Base-by-base conservation (phyloP, 2,888 invertebrate species). In the Pogonocherus hispidulus region DNA sequence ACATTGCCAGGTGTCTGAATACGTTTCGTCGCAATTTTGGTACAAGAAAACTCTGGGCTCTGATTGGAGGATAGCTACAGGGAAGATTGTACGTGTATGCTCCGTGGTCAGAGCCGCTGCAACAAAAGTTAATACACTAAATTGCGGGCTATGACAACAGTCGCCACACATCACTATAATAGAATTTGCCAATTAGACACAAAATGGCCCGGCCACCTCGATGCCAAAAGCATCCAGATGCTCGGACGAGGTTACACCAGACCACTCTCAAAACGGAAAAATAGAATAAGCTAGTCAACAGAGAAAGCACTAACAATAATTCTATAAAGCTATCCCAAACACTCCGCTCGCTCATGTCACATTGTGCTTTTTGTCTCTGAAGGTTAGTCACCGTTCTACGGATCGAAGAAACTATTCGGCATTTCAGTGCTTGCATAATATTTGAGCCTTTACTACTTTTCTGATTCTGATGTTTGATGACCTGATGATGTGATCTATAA, bases 101-200 rank as follows among this genome's bases (percentile, higher is more conserved):
- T 84, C 84, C 84, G 83, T 84, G 79, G 84, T 84, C 85, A 85
- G 83, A 85, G 86, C 85, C 84, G 85, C 84, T 85, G 85, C 84
- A 85, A 85, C 84, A 85, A 84, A 85, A 84, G 78, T 77, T 76
- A 76, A 78, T 74, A 80, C 79, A 83, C 78, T 81, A 72, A 69
- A 76, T 81, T 81, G 81, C 82, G 81, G 85, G 84, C 85, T 84
- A 80, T 84, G 85, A 85, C 85, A 81, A 84, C 84, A 85, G 84
- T 82, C 81, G 82, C 81, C 82, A 83, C 84, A 85, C 83, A 83
- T 82, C 83, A 76, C 78, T 84, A 84, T 81, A 84, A 83, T 81
- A 84, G 80, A 81, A 79, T 69, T 41, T 81, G 84, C 84, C 84
- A 84, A 83, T 84, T 83, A 82, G 79, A 80, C 74, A 77, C 68